A percentile compares a stretch with the other conserved stretches of the same genome.
Conservation (phyloP, 2,113 vertebrate genomes). For the Lepus americanus region DNA sequence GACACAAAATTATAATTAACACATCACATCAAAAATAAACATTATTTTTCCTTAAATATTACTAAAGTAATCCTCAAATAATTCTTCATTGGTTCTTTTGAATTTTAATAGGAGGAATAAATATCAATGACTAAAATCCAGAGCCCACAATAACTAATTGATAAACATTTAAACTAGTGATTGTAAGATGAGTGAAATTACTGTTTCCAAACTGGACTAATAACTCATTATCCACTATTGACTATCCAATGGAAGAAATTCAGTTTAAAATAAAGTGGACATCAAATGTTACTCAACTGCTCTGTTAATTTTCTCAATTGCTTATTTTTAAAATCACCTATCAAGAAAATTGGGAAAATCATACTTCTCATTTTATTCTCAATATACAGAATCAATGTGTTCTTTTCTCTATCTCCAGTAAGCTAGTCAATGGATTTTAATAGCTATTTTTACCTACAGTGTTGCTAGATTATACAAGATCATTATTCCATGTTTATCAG, state of each 20-base stretch:
- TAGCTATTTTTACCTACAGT: background rate
- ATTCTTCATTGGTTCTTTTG: conserved; percentile 17
- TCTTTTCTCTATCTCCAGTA: background rate
- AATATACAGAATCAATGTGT: conserved; percentile 10
- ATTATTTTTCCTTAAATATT: conserved; percentile 46
- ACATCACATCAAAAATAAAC: conserved; percentile 22
- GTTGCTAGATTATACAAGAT: background rate
- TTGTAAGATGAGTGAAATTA: conserved; percentile 48
- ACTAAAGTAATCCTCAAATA: conserved; percentile 35
- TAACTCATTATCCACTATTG: conserved; percentile 34
- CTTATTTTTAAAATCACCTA: conserved; percentile 15
- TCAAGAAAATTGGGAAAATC: conserved; percentile 12
- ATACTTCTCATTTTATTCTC: conserved; percentile 41
- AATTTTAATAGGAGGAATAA: conserved; percentile 40
- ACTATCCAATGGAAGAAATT: conserved; percentile 22
- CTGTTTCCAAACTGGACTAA: conserved; percentile 10
- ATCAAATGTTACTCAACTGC: background rate
- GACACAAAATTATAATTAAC: background rate
- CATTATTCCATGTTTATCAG: background rate
- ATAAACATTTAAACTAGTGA: conserved; percentile 44
- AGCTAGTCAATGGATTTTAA: background rate
- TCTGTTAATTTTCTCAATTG: conserved; percentile 23
- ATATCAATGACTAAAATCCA: conserved; percentile 32
- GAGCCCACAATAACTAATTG: background rate
- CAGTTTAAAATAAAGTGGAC: background rate